Evolutionary conservation across 2,113 vertebrate species (phyloP).

Genomic region (Caracal caracal): DNA sequence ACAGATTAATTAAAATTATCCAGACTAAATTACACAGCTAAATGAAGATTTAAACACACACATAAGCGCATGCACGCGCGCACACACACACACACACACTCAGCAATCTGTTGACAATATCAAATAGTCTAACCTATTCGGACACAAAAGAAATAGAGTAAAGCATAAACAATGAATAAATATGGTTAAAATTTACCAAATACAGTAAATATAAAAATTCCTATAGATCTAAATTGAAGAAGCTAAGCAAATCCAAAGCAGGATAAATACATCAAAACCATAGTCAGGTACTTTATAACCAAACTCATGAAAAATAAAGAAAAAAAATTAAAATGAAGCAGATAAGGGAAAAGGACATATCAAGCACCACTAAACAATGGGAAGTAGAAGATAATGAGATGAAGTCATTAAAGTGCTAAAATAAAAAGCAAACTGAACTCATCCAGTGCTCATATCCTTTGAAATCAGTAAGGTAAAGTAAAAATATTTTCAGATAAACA

Average conservation of each 20-base stretch:
- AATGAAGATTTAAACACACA: neutral
- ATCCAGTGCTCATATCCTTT: neutral
- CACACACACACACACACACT: neutral
- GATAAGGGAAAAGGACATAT: neutral
- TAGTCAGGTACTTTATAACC: neutral
- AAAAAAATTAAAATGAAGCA: neutral
- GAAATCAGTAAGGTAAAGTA: neutral
- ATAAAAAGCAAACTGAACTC: neutral
- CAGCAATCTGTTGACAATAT: neutral
- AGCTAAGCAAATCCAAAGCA: neutral
- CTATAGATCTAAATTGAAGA: neutral
- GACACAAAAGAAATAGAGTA: neutral
- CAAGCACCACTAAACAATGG: neutral
- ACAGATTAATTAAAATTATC: neutral
- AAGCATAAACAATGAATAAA: neutral
- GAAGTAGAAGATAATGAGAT: neutral
- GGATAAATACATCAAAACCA: neutral
- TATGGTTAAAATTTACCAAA: neutral
- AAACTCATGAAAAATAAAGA: neutral
- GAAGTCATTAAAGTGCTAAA: neutral
- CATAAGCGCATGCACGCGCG: neutral
- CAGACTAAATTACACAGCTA: neutral
- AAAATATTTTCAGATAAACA: constrained; percentile 7
- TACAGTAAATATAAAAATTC: neutral
- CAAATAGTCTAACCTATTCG: neutral